Conservation (phyloP, 2,797 vertebrate species). For the Enteromius thamalakanensis region DNA sequence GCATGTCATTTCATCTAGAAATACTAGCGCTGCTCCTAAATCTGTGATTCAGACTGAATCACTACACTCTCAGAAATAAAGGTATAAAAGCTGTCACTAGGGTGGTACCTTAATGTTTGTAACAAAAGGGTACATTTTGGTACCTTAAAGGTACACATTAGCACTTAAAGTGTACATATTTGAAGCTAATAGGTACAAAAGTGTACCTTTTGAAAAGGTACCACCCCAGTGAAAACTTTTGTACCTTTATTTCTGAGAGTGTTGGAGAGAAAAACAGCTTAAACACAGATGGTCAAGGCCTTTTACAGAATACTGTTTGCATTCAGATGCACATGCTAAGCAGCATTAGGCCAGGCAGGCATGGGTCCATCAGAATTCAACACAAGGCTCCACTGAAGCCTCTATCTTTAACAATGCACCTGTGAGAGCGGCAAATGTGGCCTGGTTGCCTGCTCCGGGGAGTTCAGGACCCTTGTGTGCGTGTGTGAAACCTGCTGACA, state of each 20-base stretch:
- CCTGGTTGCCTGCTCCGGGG: constrained; percentile 72
- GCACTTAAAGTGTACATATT: too few relatives aligned
- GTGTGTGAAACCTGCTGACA: constrained; percentile 70
- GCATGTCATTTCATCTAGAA: constrained; percentile 78
- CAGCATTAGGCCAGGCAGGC: constrained; percentile 69
- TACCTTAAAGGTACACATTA: too few relatives aligned
- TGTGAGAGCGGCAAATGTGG: constrained; percentile 75
- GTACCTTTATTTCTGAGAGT: too few relatives aligned
- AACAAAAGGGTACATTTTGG: too few relatives aligned
- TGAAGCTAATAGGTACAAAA: too few relatives aligned
- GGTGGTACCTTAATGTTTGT: too few relatives aligned
- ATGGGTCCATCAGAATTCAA: constrained; percentile 71
- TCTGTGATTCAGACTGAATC: constrained; percentile 70
- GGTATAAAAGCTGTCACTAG: too few relatives aligned
- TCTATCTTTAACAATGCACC: constrained; percentile 83
- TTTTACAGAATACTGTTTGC: constrained; percentile 70
- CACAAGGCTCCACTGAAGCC: constrained; percentile 66
- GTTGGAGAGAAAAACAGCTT: constrained; percentile 69
- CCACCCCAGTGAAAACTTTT: too few relatives aligned
- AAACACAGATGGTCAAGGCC: constrained; percentile 71
- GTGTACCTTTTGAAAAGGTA: too few relatives aligned
- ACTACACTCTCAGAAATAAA: too few relatives aligned
- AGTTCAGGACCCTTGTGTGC: constrained; percentile 71
- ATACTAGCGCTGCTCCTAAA: constrained; percentile 71
- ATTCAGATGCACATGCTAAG: constrained; percentile 73